Percentiles rank a stretch among this genome's conserved stretches.
phyloP scores from a whole-genome alignment of 2,888 invertebrate genomes.

The Macrosoma leucophasiata region DNA sequence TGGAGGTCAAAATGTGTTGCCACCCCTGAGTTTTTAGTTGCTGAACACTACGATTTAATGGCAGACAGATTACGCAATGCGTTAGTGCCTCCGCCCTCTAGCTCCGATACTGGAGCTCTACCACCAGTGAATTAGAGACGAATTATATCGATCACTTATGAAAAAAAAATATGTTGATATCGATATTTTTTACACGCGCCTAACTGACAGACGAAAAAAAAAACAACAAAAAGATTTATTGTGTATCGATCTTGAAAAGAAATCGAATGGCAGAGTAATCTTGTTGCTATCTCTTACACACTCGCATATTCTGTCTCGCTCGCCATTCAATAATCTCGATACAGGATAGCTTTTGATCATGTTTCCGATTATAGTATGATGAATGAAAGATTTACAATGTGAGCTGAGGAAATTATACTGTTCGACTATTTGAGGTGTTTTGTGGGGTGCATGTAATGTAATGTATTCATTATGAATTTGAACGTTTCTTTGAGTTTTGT shows the following conservation, averaged over 20 bases:
- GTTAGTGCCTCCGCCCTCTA: no score
- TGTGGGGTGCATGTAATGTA: slow-evolving; percentile 17
- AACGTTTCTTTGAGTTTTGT: no score
- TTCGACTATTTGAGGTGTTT: slow-evolving; percentile 33
- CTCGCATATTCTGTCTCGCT: slow-evolving; percentile 30
- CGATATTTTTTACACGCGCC: no score
- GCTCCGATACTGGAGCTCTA: no score
- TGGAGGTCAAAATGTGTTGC: no score
- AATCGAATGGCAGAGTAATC: slow-evolving; percentile 50
- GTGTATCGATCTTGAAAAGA: slow-evolving; percentile 60
- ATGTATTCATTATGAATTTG: no score
- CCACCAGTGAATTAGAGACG: no score
- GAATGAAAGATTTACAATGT: slow-evolving; percentile 51
- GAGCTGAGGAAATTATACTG: slow-evolving; percentile 38
- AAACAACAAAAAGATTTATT: slow-evolving; percentile 55
- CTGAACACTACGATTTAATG: no score
- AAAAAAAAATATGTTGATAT: no score
- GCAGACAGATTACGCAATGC: no score
- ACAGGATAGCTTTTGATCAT: slow-evolving; percentile 44
- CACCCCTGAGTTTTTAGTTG: no score
- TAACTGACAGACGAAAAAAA: slow-evolving; percentile 38
- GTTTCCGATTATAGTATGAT: slow-evolving; percentile 57
- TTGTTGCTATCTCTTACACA: slow-evolving; percentile 30
- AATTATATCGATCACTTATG: no score
- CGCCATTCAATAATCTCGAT: slow-evolving; percentile 49